These are phyloP conservation scores for Rhopilema esculentum DNA, from an alignment of 30 jellyfish, hydroid and myxozoan species.

Conservation along the genomic window DNA sequence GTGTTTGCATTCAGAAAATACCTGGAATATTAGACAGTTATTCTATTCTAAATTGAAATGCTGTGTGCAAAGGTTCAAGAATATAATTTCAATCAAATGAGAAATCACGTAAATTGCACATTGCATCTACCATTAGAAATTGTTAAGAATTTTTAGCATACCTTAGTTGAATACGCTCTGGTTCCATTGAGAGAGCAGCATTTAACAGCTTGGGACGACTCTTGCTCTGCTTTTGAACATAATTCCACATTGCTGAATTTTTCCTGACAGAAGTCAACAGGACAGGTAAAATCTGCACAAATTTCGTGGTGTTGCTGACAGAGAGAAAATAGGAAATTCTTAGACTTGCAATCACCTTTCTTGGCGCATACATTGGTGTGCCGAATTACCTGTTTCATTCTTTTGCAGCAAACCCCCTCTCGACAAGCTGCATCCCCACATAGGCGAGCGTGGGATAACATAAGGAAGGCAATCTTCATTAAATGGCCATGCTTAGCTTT, in stretches of 20 bases:
- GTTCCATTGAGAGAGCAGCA: too few species aligned
- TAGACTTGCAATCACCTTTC: conserved; percentile 41
- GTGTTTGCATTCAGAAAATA: too few species aligned
- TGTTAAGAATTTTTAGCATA: too few species aligned
- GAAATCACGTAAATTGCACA: too few species aligned
- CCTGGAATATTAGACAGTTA: too few species aligned
- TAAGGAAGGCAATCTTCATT: conserved; percentile 55
- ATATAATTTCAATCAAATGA: too few species aligned
- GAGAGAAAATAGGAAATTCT: conserved; percentile 47
- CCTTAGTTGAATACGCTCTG: neutral
- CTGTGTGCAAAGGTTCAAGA: too few species aligned
- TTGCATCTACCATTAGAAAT: too few species aligned
- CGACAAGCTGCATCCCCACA: conserved; percentile 45
- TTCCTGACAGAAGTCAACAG: conserved; percentile 68
- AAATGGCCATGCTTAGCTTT: conserved; percentile 41
- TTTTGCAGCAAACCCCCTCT: conserved; percentile 53
- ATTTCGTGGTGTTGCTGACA: conserved; percentile 64
- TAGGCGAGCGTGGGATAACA: conserved; percentile 61
- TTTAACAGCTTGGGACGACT: too few species aligned
- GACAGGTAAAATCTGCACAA: conserved; percentile 53
- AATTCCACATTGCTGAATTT: conserved; percentile 9
- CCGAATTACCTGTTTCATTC: conserved; percentile 50
- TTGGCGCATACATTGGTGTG: conserved; percentile 58
- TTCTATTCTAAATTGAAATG: too few species aligned
- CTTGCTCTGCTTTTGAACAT: neutral